Evolutionary conservation across 2,113 vertebrate species (phyloP), one percentile per base, ranked within the genome.

Genomic region (Colius striatus): DNA sequence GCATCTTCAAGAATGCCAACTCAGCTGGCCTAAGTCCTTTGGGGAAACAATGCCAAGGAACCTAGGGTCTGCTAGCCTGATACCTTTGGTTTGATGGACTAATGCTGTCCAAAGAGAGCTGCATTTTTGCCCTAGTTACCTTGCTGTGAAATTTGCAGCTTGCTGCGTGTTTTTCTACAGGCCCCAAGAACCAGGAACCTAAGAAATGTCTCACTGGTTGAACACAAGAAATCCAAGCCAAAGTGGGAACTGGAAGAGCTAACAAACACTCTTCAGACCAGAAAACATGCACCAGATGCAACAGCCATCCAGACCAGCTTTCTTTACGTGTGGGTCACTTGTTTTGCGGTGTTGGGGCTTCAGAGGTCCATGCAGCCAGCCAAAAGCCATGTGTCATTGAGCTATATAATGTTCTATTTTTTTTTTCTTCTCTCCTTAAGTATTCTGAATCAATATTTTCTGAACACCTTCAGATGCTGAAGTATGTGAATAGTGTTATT

Each of bases 401-500:
- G 95, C 86, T 94, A 74, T 23, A 93, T 86, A 30, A 43, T 91
- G 70, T 90, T 94, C 29, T 96, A 78, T 95, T 96, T 87, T 96
- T 95, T 90, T 96, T 87, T 92, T n/a, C n/a, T 41, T 12, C 38
- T 41, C 38, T 41, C 38, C 38, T 93, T 89, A 95, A 96, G 97
- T 97, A 97, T 97, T 97, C n/a, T n/a, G n/a, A n/a, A n/a, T n/a
- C n/a, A n/a, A n/a, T n/a, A n/a, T n/a, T n/a, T n/a, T n/a, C n/a
- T n/a, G n/a, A n/a, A n/a, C n/a, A n/a, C n/a, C n/a, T n/a, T n/a
- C n/a, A n/a, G n/a, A n/a, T n/a, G n/a, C n/a, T n/a, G n/a, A 96
- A 95, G 91, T 91, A 95, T 96, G 96, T 97, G 96, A 96, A 96
- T 95, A 95, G 96, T 95, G 75, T 96, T 96, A 91, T 95, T 97